These are phyloP conservation scores for Leptodactylus fallax DNA, from an alignment of 2,797 vertebrate species.

Conservation along the genomic window DNA sequence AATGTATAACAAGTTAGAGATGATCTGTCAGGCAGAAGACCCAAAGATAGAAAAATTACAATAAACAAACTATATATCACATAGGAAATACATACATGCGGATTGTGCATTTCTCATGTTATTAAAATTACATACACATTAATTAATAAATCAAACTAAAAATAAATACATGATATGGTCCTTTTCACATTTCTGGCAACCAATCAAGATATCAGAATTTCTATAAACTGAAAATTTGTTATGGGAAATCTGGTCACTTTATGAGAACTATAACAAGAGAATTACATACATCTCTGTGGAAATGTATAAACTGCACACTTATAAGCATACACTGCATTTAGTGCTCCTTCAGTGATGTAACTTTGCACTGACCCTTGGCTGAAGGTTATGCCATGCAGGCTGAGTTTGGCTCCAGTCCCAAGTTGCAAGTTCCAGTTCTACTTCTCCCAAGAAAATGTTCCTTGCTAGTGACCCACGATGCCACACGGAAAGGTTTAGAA, in stretches of 20 bases:
- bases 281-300: too few species aligned
- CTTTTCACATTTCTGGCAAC: too few species aligned
- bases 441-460: conserved; percentile 93
- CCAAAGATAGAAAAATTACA: not conserved
- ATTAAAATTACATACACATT: too few species aligned
- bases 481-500: conserved; percentile 94
- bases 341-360: not conserved
- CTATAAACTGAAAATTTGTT: too few species aligned
- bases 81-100: not conserved
- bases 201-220: too few species aligned
- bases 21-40: not conserved
- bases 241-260: too few species aligned
- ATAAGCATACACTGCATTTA: not conserved
- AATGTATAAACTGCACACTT: not conserved
- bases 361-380: conserved; percentile 83
- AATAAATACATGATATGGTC: too few species aligned
- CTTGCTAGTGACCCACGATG: conserved; percentile 87
- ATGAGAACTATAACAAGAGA: too few species aligned
- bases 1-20: not conserved
- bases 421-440: conserved; percentile 82
- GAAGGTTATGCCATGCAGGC: conserved; percentile 85
- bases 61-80: not conserved
- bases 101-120: too few species aligned
- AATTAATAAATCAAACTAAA: too few species aligned
- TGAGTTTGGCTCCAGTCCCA: conserved; percentile 88